These are phyloP conservation scores for Lytechinus pictus DNA, from an alignment of 35 echinoderm and acorn worm species.

Conservation along the genomic window DNA sequence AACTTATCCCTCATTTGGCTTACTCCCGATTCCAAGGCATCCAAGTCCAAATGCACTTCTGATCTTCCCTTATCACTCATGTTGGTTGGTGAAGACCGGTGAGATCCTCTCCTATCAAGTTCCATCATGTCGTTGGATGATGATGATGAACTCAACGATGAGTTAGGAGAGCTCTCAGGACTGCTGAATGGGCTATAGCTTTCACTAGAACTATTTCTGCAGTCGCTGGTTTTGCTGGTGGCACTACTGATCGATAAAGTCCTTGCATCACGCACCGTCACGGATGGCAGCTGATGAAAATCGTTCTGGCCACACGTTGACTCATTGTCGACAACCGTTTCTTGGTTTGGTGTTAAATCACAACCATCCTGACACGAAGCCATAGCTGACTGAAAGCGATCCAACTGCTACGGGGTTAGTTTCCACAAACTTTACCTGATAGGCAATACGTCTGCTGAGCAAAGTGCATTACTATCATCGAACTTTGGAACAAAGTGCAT, in stretches of 20 bases:
- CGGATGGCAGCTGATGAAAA: not conserved
- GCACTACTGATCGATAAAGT: conserved; percentile 48
- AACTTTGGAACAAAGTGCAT: conserved; percentile 31
- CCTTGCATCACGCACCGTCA: conserved; percentile 35
- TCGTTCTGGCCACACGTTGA: not conserved
- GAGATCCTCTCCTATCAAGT: not conserved
- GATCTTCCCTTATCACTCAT: not conserved
- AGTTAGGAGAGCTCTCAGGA: not conserved
- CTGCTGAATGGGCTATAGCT: not conserved
- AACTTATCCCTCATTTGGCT: not conserved
- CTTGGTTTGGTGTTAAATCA: not conserved
- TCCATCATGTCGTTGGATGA: not conserved
- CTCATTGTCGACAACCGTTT: not conserved
- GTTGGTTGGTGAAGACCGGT: not conserved
- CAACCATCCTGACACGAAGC: not conserved
- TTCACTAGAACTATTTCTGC: not conserved
- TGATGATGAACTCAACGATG: not conserved
- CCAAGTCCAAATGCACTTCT: not conserved
- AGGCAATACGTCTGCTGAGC: not conserved
- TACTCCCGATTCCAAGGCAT: not conserved
- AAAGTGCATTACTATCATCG: not conserved
- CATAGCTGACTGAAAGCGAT: not conserved
- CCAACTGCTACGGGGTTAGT: not conserved
- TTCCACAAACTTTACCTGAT: not conserved
- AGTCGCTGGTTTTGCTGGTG: not conserved